Percentiles rank a stretch among this genome's conserved stretches.
Evolutionary conservation across 92 coral and sea anemone species (phyloP).

Genomic region (Bergia sp.): DNA sequence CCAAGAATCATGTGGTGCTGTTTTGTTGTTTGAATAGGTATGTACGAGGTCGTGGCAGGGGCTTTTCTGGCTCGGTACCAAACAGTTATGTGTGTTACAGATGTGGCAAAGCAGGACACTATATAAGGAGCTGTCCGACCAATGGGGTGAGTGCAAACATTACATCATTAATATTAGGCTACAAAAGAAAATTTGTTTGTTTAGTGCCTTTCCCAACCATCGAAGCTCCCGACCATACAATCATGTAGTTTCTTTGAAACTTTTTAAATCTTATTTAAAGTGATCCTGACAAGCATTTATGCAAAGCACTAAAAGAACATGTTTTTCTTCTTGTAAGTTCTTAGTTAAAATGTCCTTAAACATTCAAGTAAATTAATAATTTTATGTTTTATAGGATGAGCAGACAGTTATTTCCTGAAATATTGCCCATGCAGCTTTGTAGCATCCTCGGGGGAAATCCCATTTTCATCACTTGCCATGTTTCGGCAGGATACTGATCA

Average conservation of each 20-base stretch:
- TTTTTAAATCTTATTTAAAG: background rate
- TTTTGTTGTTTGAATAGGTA: constrained; percentile 60
- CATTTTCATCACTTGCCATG: too few relatives aligned
- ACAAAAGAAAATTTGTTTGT: background rate
- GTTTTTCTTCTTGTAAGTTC: background rate
- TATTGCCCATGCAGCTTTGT: too few relatives aligned
- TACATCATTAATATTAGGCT: background rate
- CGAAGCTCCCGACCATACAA: too few relatives aligned
- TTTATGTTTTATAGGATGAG: too few relatives aligned
- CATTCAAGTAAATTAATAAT: too few relatives aligned
- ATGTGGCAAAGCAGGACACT: constrained; percentile 98
- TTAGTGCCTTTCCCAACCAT: too few relatives aligned
- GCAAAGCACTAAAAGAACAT: background rate
- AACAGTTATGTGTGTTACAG: constrained; percentile 91
- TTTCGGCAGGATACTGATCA: too few relatives aligned
- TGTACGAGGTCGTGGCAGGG: constrained; percentile 84
- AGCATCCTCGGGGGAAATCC: too few relatives aligned
- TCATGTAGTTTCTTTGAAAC: background rate
- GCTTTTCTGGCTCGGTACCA: constrained; percentile 77
- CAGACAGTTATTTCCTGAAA: too few relatives aligned
- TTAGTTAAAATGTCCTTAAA: background rate
- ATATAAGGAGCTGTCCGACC: constrained; percentile 96
- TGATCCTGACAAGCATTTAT: background rate
- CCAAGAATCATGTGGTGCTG: background rate
- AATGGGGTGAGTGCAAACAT: constrained; percentile 80